These are phyloP conservation scores for Ooceraea biroi DNA, from an alignment of 1,140 invertebrate genomes.

Conservation along the genomic window DNA sequence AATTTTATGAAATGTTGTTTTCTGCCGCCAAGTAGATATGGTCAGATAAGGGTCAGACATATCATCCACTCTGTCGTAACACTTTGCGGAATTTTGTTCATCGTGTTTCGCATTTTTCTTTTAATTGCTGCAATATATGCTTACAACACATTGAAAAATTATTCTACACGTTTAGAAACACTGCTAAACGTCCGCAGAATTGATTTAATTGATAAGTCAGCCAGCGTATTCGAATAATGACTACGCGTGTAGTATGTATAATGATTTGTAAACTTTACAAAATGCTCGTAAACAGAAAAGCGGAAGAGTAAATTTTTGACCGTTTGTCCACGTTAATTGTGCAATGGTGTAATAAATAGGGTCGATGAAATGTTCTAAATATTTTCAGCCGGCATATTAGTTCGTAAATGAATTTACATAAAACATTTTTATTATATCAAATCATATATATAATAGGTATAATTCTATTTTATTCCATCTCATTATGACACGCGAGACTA, in stretches of 20 bases:
- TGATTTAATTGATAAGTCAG: slow-evolving; percentile 33
- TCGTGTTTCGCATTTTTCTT: slow-evolving; percentile 1
- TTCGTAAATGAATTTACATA: background rate
- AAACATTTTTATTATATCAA: background rate
- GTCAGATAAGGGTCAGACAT: slow-evolving; percentile 47
- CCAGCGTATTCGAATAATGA: slow-evolving; percentile 16
- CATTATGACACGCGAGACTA: background rate
- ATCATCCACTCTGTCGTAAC: background rate
- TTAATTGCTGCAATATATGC: slow-evolving; percentile 30
- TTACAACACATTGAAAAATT: slow-evolving; percentile 12
- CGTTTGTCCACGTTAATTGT: background rate
- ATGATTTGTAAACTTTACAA: slow-evolving; percentile 8
- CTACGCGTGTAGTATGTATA: background rate
- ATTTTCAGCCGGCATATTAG: slow-evolving; percentile 10
- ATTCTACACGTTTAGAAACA: slow-evolving; percentile 5
- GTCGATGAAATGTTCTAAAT: slow-evolving; percentile 2
- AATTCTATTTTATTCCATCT: background rate
- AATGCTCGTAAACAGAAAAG: background rate
- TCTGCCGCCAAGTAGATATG: slow-evolving; percentile 42
- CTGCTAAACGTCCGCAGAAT: slow-evolving; percentile 11
- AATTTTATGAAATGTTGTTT: too few relatives aligned
- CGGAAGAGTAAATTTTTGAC: background rate
- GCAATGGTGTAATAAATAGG: background rate
- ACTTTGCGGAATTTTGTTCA: slow-evolving; percentile 23
- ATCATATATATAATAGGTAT: background rate